These are phyloP conservation scores for Drosophila tani DNA, from an alignment of 1,140 invertebrate species.

Conservation along the genomic window DNA sequence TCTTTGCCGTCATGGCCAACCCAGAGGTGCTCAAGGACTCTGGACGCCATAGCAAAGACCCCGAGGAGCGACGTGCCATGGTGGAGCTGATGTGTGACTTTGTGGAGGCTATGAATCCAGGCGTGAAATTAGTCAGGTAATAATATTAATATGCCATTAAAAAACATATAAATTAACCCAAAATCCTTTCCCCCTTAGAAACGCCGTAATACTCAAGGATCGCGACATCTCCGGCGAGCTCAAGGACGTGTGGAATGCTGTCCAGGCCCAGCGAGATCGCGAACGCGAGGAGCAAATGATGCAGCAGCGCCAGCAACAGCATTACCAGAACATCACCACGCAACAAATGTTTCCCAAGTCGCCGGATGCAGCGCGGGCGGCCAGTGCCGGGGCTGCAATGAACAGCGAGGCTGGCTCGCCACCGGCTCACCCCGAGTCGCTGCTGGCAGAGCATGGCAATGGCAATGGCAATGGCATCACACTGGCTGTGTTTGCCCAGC, in stretches of 20 bases:
- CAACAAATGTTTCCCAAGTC: slow-evolving; percentile 84
- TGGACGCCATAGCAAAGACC: slow-evolving; percentile 88
- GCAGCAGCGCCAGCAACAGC: slow-evolving; percentile 78
- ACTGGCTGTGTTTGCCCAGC: slow-evolving; percentile 70
- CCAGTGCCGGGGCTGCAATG: slow-evolving; percentile 47
- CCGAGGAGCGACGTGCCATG: slow-evolving; percentile 87
- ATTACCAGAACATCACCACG: slow-evolving; percentile 80
- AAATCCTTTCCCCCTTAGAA: slow-evolving; percentile 61
- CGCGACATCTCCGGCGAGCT: slow-evolving; percentile 89
- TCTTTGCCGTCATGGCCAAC: slow-evolving; percentile 90
- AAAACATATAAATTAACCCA: background rate
- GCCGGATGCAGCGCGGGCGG: slow-evolving; percentile 63
- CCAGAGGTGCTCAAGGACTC: slow-evolving; percentile 88
- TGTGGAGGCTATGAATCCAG: slow-evolving; percentile 89
- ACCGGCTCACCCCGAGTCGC: slow-evolving; percentile 59
- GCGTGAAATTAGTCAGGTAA: slow-evolving; percentile 86
- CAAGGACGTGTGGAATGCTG: slow-evolving; percentile 90
- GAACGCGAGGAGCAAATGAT: slow-evolving; percentile 86
- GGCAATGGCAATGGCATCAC: slow-evolving; percentile 69
- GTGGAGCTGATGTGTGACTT: slow-evolving; percentile 89
- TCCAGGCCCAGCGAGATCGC: slow-evolving; percentile 88
- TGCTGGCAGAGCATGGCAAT: slow-evolving; percentile 54
- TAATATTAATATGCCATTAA: too few species aligned
- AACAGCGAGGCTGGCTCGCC: slow-evolving; percentile 49
- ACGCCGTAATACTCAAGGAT: slow-evolving; percentile 88